Evolutionary conservation across 2,888 invertebrate genomes (phyloP), one percentile per base, ranked within the genome.

Genomic region (Cerastoderma edule): DNA sequence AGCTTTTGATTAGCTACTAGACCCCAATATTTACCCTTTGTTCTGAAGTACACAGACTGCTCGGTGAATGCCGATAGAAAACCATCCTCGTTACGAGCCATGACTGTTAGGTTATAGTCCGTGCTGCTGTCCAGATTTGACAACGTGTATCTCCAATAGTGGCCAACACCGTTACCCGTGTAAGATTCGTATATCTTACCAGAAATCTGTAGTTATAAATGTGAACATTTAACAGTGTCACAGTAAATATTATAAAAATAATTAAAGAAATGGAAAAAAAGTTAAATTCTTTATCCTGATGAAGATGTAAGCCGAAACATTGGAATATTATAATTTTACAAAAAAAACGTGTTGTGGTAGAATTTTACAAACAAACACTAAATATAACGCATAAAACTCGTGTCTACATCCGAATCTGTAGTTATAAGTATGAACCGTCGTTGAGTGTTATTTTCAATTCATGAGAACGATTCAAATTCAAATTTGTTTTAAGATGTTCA

Each of bases 91-190:
- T 77, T 77, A 27, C 33, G 32, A 10, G 77, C 46, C 22, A 69
- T 50, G 0, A 77, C 57, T 0, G 28, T 50, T 2, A 77, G 44
- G 16, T 57, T 69, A 67, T 78, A 78, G 8, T 46, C 24, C 1
- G 70, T 73, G 28, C 67, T 27, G 44, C 73, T 70, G 28, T 22
- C 28, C 13, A 78, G 50, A 1, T 63, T 57, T n/a, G n/a, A 48
- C n/a, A 46, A 19, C 16, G 19, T 33, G n/a, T 67, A 64, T 28
- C 70, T 70, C 67, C 70, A 78, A 30, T 56, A 63, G 39, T 78
- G 78, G 24, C 67, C 70, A 0, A 70, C 53, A 28, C 67, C 78
- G 33, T 73, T 63, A 22, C 63, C 50, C 60, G 30, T 27, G 16
- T 46, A 66, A 32, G 50, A 30, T n/a, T 53, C 53, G 4, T 33